A percentile compares a stretch with the other conserved stretches of the same genome.
These are phyloP conservation scores for Alaudala cheleensis DNA, from an alignment of 2,113 vertebrate genomes.

Conservation along the genomic window DNA sequence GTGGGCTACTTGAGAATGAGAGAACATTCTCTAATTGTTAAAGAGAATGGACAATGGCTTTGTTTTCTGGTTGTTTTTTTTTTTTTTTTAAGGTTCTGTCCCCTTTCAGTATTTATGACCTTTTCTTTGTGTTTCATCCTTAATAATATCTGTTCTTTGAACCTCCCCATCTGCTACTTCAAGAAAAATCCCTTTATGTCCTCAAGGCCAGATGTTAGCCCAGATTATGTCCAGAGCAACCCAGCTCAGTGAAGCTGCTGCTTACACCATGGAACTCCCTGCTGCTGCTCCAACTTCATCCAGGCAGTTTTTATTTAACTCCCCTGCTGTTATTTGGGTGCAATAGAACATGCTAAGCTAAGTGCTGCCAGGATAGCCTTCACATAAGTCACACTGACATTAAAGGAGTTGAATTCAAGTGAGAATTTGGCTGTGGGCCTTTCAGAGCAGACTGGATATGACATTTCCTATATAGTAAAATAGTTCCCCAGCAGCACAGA, in stretches of 20 bases:
- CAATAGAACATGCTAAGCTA: background rate
- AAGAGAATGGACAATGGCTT: background rate
- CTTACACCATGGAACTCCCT: background rate
- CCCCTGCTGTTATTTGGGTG: background rate
- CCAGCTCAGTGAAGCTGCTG: background rate
- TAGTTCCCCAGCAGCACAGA: background rate
- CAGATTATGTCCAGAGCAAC: background rate
- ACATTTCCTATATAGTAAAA: background rate
- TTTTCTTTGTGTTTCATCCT: background rate
- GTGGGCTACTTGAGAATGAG: background rate
- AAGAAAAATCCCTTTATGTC: background rate
- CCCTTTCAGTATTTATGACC: background rate
- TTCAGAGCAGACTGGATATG: background rate
- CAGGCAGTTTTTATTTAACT: background rate
- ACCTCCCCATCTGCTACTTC: conserved; percentile 16
- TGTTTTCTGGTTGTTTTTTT: background rate
- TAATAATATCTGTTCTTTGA: background rate
- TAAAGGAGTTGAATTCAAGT: background rate
- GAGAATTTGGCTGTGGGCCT: background rate
- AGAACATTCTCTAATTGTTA: background rate
- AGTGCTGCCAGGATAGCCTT: background rate
- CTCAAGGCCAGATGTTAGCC: conserved; percentile 13
- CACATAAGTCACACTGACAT: background rate
- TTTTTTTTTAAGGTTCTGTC: background rate
- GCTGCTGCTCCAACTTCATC: background rate